These are phyloP conservation scores for Siphlonurus alternatus DNA, from an alignment of 2,888 invertebrate genomes.

Conservation along the genomic window DNA sequence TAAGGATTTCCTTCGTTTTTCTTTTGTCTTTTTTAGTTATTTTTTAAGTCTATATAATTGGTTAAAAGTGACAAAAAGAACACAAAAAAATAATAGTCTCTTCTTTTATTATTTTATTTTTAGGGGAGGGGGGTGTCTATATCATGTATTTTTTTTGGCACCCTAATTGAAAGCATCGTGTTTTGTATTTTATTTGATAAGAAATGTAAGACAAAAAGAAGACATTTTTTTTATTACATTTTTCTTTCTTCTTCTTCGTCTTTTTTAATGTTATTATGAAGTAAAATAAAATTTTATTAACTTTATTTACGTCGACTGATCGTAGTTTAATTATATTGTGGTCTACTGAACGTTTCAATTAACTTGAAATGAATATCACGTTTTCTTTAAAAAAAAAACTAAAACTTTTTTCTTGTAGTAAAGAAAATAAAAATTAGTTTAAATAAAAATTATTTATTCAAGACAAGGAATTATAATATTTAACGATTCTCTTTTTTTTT, in stretches of 20 bases:
- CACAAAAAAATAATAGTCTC: no score
- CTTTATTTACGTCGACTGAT: background rate
- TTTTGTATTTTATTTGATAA: background rate
- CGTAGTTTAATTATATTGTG: background rate
- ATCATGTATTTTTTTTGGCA: no score
- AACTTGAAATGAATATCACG: background rate
- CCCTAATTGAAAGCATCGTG: background rate
- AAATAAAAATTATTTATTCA: background rate
- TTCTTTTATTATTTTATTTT: no score
- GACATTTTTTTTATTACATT: background rate
- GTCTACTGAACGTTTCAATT: background rate
- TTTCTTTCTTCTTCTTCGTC: background rate
- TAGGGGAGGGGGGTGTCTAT: no score
- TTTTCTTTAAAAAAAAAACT: background rate
- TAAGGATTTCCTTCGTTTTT: no score
- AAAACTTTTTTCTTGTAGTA: background rate
- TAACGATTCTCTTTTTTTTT: background rate
- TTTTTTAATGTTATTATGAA: background rate
- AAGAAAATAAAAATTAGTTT: background rate
- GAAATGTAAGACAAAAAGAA: no score
- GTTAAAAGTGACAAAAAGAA: background rate
- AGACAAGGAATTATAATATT: background rate
- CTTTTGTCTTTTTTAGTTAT: no score
- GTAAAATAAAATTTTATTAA: conserved; percentile 1
- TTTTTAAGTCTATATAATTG: background rate